Conservation (phyloP, 2,888 invertebrate species). For the Apodemia duryi region DNA sequence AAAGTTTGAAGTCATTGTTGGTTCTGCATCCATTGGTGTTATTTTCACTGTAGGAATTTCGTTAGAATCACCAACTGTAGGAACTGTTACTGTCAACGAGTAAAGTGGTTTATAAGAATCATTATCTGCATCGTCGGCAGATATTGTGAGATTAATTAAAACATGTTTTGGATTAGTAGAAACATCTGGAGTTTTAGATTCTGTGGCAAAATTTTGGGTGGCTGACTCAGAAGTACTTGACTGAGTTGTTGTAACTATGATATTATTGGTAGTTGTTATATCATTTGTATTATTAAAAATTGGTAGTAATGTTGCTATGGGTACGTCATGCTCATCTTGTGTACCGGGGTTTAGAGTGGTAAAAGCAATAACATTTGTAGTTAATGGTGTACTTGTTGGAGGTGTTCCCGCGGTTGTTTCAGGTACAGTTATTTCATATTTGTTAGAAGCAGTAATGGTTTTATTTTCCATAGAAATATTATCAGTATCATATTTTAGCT, state of each 20-base stretch:
- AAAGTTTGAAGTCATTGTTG: constrained; percentile 62
- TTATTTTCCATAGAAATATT: constrained; percentile 21
- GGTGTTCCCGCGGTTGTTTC: constrained; percentile 34
- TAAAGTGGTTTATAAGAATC: constrained; percentile 83
- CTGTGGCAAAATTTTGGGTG: constrained; percentile 46
- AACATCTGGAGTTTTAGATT: constrained; percentile 53
- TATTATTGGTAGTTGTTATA: constrained; percentile 35
- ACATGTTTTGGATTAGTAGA: constrained; percentile 80
- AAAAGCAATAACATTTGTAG: constrained; percentile 36
- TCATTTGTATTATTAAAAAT: constrained; percentile 49
- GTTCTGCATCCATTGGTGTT: constrained; percentile 64
- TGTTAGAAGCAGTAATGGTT: constrained; percentile 30
- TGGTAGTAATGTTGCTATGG: constrained; percentile 41
- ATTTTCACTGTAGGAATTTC: constrained; percentile 78
- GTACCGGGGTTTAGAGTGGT: constrained; percentile 44
- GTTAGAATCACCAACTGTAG: constrained; percentile 78
- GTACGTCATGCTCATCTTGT: constrained; percentile 49
- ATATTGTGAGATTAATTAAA: constrained; percentile 90
- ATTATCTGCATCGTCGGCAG: constrained; percentile 79
- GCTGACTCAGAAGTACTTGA: constrained; percentile 35
- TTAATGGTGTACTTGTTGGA: constrained; percentile 37
- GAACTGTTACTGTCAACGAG: constrained; percentile 89
- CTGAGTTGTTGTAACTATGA: constrained; percentile 36
- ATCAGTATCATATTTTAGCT: constrained; percentile 56
- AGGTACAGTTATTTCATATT: constrained; percentile 28